Evolutionary conservation across 2,113 vertebrate genomes (phyloP), one percentile per base, ranked within the genome.

Genomic region (Zosterops lateralis): DNA sequence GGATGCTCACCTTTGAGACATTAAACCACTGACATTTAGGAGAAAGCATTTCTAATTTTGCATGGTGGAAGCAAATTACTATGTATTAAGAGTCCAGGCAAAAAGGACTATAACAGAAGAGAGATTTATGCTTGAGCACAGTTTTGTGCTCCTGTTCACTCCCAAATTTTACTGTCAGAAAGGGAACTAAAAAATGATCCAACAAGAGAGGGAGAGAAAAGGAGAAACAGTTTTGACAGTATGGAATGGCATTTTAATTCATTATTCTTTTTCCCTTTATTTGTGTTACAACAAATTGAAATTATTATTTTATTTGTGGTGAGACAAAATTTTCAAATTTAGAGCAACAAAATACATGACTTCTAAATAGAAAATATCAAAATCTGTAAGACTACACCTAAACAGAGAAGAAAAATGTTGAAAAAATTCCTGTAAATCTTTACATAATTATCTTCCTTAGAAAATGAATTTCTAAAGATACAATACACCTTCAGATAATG

Each of bases 1-100:
- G 74, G 31, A 56, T 11, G 76, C 51, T 65, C 76, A 93, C 34
- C 34, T 84, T 85, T 58, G 22, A 96, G 54, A 76, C 65, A 94
- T 73, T 94, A 96, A 95, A 95, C 95, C 90, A 95, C 84, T 92
- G 96, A 97, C 91, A 96, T 97, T 97, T 93, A 93, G 92, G 64
- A 90, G 74, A 95, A 91, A 84, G 65, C 42, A 87, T 90, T 62
- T 92, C 21, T 66, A 96, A 96, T 65, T 84, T 92, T 93, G 83
- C 66, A 83, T 84, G 48, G 17, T n/a, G 47, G 54, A 74, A 64
- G 68, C 84, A 96, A 96, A 96, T 65, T 78, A 22, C 77, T 57
- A 32, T 31, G 20, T 92, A 89, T 93, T 91, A 95, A 29, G 81
- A 87, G 26, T 60, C 66, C 20, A 82, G 8, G 16, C 20, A 84